Evolutionary conservation across 2,113 vertebrate genomes (phyloP), one percentile per base, ranked within the genome.

Genomic region (Elephantulus edwardii): DNA sequence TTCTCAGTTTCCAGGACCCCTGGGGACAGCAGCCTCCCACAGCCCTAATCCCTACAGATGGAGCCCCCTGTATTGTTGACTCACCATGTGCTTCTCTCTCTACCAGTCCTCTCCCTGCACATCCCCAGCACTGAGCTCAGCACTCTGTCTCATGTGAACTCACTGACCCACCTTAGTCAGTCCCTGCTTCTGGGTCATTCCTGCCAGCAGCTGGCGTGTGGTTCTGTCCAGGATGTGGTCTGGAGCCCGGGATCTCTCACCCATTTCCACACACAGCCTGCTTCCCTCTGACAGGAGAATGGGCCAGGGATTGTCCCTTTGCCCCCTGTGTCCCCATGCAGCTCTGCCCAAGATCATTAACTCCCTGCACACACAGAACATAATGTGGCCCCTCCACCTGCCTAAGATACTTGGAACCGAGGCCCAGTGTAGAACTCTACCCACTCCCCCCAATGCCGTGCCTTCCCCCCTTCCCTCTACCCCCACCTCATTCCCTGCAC

Each of bases 81-180:
- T 30, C 35, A 19, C 42, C 46, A n/a, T n/a, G n/a, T n/a, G n/a
- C 7, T 6, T 6, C 3, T 1, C 4, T 3, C 0, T 6, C 50
- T 40, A 13, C 20, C 28, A 8, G 0, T 54, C 4, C 1, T 19
- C n/a, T 35, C 8, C 30, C 30, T 5, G 2, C 22, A 24, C 19
- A 26, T 42, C 30, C 30, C 30, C 5, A 30, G 52, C 9, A 2
- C 54, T 19, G 33, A 11, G 50, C 26, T 26, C 16, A 16, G 8
- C 56, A n/a, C 38, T 24, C 6, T 17, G 0, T 26, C 8, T 2
- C 5, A 10, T 5, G 1, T 22, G 35, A 35, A 3, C 1, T 12
- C 0, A 8, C 19, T 1, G n/a, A 35, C 16, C 3, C 3, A 5
- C 9, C 50, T 46, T 20, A 13, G 0, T 6, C 0, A 1, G 9